A percentile compares a stretch with the other conserved stretches of the same genome.
Conservation (phyloP, 2,797 vertebrate genomes). For the Megaceryle alcyon region DNA sequence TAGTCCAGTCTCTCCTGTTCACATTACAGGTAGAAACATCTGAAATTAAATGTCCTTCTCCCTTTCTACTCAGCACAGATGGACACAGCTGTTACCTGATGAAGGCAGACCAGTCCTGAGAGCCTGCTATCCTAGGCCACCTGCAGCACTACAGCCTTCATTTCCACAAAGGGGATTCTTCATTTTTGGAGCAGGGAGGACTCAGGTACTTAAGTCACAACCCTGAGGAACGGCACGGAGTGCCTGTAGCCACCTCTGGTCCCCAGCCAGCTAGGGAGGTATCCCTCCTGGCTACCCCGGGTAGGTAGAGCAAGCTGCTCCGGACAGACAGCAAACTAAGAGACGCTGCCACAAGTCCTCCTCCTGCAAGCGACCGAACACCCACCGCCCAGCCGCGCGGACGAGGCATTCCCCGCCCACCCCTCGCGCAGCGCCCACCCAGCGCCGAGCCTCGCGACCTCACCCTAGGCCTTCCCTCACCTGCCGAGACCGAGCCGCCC, state of each 20-base stretch:
- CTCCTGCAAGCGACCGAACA: rapidly evolving
- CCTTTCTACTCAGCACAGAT: too few relatives aligned
- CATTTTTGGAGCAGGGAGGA: rapidly evolving
- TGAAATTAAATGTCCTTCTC: neutral
- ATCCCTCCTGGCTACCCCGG: neutral
- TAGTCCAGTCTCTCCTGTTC: rapidly evolving
- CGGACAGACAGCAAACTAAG: rapidly evolving
- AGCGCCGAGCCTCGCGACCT: too few relatives aligned
- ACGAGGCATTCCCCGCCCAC: rapidly evolving
- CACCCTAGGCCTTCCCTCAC: neutral
- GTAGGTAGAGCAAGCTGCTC: neutral
- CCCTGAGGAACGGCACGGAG: too few relatives aligned
- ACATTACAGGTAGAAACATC: rapidly evolving
- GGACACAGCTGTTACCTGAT: neutral
- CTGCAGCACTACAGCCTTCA: neutral
- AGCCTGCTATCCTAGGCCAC: rapidly evolving
- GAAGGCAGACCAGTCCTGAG: too few relatives aligned
- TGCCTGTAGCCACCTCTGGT: neutral
- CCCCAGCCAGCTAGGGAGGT: rapidly evolving
- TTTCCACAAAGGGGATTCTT: neutral
- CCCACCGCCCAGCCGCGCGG: rapidly evolving
- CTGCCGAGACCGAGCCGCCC: neutral
- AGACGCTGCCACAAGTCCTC: rapidly evolving
- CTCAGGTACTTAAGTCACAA: rapidly evolving
- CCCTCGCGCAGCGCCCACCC: neutral